Conservation (phyloP, 1,140 invertebrate genomes). For the Ceratoteleas bidentatus region DNA sequence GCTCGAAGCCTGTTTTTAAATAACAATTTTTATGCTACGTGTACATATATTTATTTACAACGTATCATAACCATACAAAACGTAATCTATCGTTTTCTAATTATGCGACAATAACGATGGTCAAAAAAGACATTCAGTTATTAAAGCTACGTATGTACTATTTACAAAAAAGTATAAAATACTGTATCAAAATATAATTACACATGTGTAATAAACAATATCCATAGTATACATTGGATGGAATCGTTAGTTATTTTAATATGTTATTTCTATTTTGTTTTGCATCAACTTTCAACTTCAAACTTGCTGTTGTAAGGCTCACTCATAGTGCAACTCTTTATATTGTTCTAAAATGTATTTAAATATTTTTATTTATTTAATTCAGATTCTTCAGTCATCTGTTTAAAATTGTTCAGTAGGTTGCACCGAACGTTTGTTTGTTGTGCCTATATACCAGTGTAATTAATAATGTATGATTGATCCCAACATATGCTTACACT, state of each 20-base stretch:
- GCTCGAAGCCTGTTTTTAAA: slow-evolving; percentile 38
- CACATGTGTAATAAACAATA: slow-evolving; percentile 53
- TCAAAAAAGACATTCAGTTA: slow-evolving; percentile 48
- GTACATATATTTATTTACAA: slow-evolving; percentile 61
- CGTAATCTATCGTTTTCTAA: slow-evolving; percentile 47
- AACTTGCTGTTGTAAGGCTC: no score
- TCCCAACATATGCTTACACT: no score
- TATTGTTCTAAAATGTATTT: no score
- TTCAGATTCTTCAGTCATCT: no score
- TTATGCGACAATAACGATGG: slow-evolving; percentile 55
- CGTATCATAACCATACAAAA: slow-evolving; percentile 26
- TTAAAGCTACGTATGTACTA: slow-evolving; percentile 49
- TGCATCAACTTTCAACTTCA: no score
- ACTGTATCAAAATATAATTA: slow-evolving; percentile 57
- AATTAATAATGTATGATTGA: no score
- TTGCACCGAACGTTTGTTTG: no score
- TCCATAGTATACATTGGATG: slow-evolving; percentile 41
- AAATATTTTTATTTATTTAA: no score
- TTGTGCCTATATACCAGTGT: no score
- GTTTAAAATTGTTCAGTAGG: no score
- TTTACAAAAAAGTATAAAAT: slow-evolving; percentile 56
- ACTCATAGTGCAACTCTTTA: no score
- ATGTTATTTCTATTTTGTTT: slow-evolving; percentile 13
- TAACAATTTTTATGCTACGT: slow-evolving; percentile 56
- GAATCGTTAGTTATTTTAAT: slow-evolving; percentile 27